Evolutionary conservation across 2,888 invertebrate species (phyloP), one percentile per base, ranked within the genome.

Genomic region (Biston betularia): DNA sequence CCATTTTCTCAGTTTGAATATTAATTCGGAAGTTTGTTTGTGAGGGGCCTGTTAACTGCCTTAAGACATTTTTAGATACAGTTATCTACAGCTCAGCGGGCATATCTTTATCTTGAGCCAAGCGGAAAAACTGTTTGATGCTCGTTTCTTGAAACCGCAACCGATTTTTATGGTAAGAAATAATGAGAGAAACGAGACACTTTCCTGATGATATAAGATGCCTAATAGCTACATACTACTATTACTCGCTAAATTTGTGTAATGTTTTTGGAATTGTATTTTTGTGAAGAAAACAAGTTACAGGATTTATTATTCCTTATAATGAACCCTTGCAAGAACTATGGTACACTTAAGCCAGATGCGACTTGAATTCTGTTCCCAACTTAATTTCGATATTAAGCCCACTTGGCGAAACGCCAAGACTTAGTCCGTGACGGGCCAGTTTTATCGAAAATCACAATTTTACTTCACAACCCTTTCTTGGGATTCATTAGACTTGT

Each of bases 361-460:
- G 68, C 52, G 59, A 34, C 60, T 35, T 35, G 45, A 63, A 63
- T 63, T 50, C 57, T 60, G 56, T 56, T 56, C 50, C 38, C 45
- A 40, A 59, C 58, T 63, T 63, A 60, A 67, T 59, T 67, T 55
- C 54, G 62, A 56, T 57, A 56, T 68, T 60, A 57, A 49, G 33
- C 59, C 55, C 42, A 63, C 53, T 78, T 78, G 79, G 79, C 76
- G 11, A 6, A 12, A 42, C 35, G 68, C 75, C 79, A 79, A 63
- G 34, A 54, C 58, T 60, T 64, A 72, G 72, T 71, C 56, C 64
- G 63, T 65, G 70, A 66, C 38, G 64, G 53, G 44, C 6, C 57
- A 38, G 53, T 12, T 53, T 53, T 8, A 12, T 24, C 24, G 40
- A 12, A 52, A 34, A n/a, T 35, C 34, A 52, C 60, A 61, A 53